phyloP scores from a whole-genome alignment of 2,113 vertebrate species.

The Penelope pileata region DNA sequence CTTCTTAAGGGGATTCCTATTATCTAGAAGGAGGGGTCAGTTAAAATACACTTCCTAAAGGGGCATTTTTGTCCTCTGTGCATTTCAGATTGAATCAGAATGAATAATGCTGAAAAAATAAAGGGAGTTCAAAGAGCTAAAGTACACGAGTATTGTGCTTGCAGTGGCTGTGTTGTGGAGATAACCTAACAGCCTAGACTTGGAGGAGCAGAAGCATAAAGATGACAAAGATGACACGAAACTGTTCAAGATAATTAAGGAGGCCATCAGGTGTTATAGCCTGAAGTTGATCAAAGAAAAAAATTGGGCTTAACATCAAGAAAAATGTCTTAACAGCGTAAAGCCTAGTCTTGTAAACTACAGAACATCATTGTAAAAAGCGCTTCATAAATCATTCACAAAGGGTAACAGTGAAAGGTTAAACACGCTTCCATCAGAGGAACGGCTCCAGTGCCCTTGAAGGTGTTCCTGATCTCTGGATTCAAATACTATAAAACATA shows the following conservation, averaged over 20 bases:
- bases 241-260: conserved; percentile 28
- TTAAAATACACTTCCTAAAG: neutral
- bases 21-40: neutral
- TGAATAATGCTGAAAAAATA: neutral
- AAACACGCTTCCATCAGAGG: neutral
- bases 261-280: conserved; percentile 24
- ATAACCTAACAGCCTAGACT: neutral
- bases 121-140: neutral
- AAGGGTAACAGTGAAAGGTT: conserved; percentile 4
- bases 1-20: neutral
- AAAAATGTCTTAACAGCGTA: neutral
- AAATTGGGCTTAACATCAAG: neutral
- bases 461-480: neutral
- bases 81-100: neutral
- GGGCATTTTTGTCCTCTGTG: neutral
- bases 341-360: neutral
- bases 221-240: conserved; percentile 21
- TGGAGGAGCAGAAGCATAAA: neutral
- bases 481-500: neutral
- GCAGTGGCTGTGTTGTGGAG: conserved; percentile 28
- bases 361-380: neutral
- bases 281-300: conserved; percentile 49
- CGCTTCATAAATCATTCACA: conserved; percentile 25
- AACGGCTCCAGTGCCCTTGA: neutral
- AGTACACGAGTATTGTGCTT: conserved; percentile 35